A percentile compares a stretch with the other conserved stretches of the same genome.
phyloP scores from a whole-genome alignment of 2,113 vertebrate species.

The Anhinga rufa region DNA sequence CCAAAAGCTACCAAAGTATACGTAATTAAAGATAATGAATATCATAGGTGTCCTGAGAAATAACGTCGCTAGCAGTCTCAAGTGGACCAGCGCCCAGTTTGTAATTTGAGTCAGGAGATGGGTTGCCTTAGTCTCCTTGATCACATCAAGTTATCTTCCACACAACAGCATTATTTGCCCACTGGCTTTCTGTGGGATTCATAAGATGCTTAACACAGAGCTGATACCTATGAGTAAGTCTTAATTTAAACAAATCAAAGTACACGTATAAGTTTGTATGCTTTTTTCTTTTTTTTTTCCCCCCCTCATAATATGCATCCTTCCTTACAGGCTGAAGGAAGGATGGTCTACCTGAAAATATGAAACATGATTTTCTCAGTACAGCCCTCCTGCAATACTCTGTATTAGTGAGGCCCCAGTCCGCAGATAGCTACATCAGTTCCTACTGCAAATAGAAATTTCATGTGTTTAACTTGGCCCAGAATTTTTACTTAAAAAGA shows the following conservation, averaged over 20 bases:
- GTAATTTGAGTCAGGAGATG: not conserved
- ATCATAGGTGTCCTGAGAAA: not conserved
- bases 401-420: not conserved
- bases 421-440: not conserved
- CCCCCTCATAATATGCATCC: not conserved
- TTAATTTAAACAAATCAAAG: not conserved
- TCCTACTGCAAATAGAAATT: not conserved
- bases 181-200: not conserved
- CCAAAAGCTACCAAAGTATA: not conserved
- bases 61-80: not conserved
- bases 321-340: not conserved
- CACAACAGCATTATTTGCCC: not conserved
- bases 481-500: not conserved
- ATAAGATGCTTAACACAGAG: not conserved
- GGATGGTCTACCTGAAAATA: not conserved
- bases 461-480: not conserved
- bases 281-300: not conserved
- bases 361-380: fast-evolving
- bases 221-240: not conserved
- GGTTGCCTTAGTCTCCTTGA: not conserved
- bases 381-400: not conserved
- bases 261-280: not conserved
- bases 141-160: not conserved
- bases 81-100: not conserved
- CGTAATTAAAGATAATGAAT: not conserved